Percentiles rank a stretch among this genome's conserved stretches.
Conservation (phyloP, 2,797 vertebrate species). For the Benthosema pterotum region DNA sequence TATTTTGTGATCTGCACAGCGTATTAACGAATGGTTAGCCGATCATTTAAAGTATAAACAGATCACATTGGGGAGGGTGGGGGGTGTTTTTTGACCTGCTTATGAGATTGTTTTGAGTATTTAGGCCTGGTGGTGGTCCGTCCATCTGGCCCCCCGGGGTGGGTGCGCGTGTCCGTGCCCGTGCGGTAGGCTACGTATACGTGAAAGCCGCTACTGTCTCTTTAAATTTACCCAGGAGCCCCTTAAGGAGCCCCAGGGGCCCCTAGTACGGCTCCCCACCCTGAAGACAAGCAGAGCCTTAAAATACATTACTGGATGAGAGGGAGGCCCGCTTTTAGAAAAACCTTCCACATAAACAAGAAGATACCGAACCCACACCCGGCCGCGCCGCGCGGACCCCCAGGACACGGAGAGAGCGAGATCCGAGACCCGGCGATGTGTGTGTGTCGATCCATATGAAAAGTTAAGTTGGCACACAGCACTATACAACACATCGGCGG, state of each 20-base stretch:
- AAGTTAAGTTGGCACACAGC: conserved; percentile 81
- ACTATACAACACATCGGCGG: conserved; percentile 35
- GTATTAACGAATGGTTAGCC: conserved; percentile 34
- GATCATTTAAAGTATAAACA: conserved; percentile 3
- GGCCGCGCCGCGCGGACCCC: no score
- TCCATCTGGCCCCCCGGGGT: conserved; percentile 51
- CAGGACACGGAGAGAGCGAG: conserved; percentile 31
- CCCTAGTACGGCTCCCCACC: conserved; percentile 93
- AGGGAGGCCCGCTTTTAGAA: conserved; percentile 63
- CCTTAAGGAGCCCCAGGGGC: conserved; percentile 98
- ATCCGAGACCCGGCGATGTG: conserved; percentile 19
- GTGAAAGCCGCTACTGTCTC: conserved; percentile 86
- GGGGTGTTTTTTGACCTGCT: conserved; percentile 4
- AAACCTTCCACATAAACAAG: conserved; percentile 45
- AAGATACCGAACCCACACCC: conserved; percentile 21
- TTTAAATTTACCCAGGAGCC: conserved; percentile 99
- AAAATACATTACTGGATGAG: conserved; percentile 74
- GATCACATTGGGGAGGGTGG: neutral
- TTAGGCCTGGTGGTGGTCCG: conserved; percentile 49
- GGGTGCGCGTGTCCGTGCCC: conserved; percentile 45
- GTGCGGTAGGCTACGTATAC: no score
- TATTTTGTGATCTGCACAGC: neutral
- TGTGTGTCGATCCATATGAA: conserved; percentile 59
- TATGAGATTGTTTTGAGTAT: conserved; percentile 59
- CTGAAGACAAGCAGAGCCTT: conserved; percentile 87